Evolutionary conservation across 2,113 vertebrate species (phyloP).

Genomic region (Crypturellus undulatus): DNA sequence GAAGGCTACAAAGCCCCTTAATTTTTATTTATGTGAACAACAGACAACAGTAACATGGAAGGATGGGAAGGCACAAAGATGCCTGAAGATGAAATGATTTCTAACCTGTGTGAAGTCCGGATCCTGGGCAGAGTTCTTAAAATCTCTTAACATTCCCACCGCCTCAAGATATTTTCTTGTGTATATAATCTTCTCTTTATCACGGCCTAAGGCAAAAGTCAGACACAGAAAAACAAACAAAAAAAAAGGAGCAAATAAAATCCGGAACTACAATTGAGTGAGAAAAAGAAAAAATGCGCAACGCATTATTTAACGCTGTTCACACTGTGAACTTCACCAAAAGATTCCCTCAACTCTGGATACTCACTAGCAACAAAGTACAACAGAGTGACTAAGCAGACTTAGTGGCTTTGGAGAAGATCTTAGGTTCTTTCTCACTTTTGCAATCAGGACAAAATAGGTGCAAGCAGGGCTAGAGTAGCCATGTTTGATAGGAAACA

Average conservation of each 20-base stretch:
- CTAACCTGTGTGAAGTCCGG: slow-evolving; percentile 93
- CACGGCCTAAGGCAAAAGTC: slow-evolving; percentile 82
- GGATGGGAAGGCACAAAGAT: neutral
- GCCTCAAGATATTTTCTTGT: slow-evolving; percentile 88
- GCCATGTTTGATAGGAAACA: neutral
- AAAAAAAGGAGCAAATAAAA: neutral
- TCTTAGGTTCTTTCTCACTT: neutral
- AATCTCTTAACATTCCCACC: slow-evolving; percentile 92
- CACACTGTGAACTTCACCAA: neutral
- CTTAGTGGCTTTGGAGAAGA: neutral
- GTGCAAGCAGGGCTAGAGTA: neutral
- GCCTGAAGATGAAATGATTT: neutral
- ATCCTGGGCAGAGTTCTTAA: slow-evolving; percentile 85
- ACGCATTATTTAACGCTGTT: neutral
- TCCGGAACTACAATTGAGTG: neutral
- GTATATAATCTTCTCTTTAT: slow-evolving; percentile 82
- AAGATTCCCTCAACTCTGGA: neutral
- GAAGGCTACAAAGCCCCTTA: neutral
- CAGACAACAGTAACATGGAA: neutral
- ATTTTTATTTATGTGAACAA: neutral
- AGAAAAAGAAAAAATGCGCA: fast-evolving
- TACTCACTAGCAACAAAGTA: neutral
- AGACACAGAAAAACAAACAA: neutral
- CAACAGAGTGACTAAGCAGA: neutral
- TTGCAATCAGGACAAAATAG: neutral